Base-by-base conservation (phyloP, 2,797 vertebrate species). In the Alca torda region DNA sequence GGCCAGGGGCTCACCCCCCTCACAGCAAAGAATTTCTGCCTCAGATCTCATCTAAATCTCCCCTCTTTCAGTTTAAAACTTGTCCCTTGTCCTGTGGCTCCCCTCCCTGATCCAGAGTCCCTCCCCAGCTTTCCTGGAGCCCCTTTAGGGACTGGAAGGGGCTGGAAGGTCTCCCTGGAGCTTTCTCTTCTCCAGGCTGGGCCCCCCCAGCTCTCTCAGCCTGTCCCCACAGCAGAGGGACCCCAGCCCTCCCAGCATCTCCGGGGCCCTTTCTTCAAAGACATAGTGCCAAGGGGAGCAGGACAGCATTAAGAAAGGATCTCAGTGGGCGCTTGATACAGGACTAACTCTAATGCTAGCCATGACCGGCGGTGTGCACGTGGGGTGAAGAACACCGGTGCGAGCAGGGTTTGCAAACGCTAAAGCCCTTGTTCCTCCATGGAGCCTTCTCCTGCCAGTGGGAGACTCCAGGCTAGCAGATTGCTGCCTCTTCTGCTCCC, bases 301-400 rank as follows among this genome's bases (percentile, higher is more conserved):
- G 60, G 54, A 18, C 1, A 3, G 13, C 1, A 13, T 24, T 6
- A 4, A 20, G 48, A 24, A 56, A 63, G 16, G 48, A 11, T 28
- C 12, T 37, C 48, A 31, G 53, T 1, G 5, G 24, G 13, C 2
- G 46, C 30, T 24, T 48, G 61, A 15, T 35, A 45, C 33, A 20
- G 46, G 23, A 24, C 51, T 43, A 53, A 37, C n/a, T 68, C 79
- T 21, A 45, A 72, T 39, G 33, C 19, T 11, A 41, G 19, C 16
- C 3, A 1, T 0, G 5, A 39, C 53, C 64, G 25, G 56, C 1
- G 4, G 28, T 2, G 35, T 16, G 26, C 33, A 7, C 0, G 3
- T 2, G 10, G 30, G 45, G 37, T 0, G 5, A 37, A 39, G 43
- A n/a, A 37, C 4, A 1, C 10, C 0, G 1, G 39, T 16, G 21